Base-by-base conservation (phyloP, 2,888 invertebrate genomes). In the Drosophila picticornis region DNA sequence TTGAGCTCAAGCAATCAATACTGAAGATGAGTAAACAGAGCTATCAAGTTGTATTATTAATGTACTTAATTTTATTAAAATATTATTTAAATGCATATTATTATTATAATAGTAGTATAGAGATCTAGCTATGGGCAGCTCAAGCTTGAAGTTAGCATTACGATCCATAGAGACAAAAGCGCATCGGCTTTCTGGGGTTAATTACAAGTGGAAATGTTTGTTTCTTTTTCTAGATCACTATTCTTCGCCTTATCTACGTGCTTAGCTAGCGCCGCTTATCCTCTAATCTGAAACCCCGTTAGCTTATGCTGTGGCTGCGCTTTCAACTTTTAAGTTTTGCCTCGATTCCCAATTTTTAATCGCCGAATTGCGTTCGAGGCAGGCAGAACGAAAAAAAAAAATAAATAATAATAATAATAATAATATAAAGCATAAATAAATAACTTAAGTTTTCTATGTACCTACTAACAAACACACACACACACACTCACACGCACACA, bases 281-380 rank as follows among this genome's bases (percentile, higher is more conserved):
- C 56, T 55, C 64, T 58, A 63, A 60, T 72, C 59, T 52, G 52
- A 38, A 27, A 25, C 50, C 67, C 76, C 76, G 76, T 76, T 72
- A 75, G 57, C n/a, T 60, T 29, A 43, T 10, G 29, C n/a, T 36
- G 43, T 27, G 9, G 1, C 25, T 68, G 52, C 57, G 38, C 38
- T 56, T 60, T 60, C 22, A 16, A 59, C 29, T 61, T 61, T 51
- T n/a, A 53, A 34, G 5, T 57, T 57, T 52, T 34, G 52, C 22
- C 46, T 40, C n/a, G 13, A 7, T 25, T 56, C 40, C 6, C 29
- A 22, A 22, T 22, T 31, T n/a, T 9, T 22, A 66, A 11, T 51
- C 46, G 67, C 19, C 40, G 22, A 59, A 31, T 68, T 52, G 50
- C 40, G 34, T 27, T 25, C 31, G 16, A 38, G 19, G 50, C 69